A percentile compares a stretch with the other conserved stretches of the same genome.
Evolutionary conservation across 2,113 vertebrate species (phyloP).

Genomic region (Opisthocomus hoazin): DNA sequence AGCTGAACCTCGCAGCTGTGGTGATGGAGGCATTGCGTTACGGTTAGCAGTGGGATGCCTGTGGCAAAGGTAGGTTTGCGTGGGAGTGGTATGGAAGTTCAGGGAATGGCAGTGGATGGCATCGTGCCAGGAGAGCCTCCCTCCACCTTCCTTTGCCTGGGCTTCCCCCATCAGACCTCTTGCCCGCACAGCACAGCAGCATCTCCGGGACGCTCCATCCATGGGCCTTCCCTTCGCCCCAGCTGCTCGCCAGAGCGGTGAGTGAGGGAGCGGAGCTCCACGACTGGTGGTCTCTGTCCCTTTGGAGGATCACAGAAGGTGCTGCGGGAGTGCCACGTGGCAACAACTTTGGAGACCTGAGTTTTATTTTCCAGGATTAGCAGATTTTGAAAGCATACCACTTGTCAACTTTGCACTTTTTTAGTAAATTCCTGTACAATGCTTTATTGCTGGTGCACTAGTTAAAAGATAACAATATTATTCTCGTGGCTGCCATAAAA

Average conservation of each 20-base stretch:
- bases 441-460: neutral
- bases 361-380: neutral
- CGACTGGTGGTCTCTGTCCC: neutral
- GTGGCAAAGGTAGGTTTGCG: neutral
- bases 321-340: neutral
- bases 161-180: neutral
- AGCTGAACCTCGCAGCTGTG: neutral
- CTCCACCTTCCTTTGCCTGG: neutral
- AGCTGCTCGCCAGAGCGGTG: neutral
- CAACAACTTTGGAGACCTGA: neutral
- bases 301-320: neutral
- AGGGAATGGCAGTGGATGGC: rapidly evolving
- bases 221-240: neutral
- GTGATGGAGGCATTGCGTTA: rapidly evolving
- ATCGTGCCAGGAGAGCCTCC: rapidly evolving
- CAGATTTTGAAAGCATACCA: neutral
- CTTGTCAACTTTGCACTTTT: neutral
- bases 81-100: neutral
- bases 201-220: neutral
- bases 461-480: neutral
- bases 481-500: neutral
- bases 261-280: neutral
- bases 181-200: rapidly evolving
- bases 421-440: neutral
- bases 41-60: neutral